Conservation (phyloP, 1,140 invertebrate genomes). For the Cecropterus lyciades region DNA sequence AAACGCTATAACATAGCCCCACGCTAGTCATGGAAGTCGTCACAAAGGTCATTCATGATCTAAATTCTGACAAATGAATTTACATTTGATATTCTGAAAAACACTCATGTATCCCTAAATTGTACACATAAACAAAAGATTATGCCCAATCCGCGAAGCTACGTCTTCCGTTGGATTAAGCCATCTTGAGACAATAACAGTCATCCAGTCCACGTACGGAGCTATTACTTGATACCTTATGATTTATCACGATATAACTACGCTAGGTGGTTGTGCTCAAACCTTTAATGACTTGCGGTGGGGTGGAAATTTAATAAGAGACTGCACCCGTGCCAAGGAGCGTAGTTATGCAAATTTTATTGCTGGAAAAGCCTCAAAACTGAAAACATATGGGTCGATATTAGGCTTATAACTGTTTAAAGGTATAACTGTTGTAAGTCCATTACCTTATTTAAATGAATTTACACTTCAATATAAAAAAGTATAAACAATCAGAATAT, state of each 20-base stretch:
- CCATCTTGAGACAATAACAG: constrained; percentile 73
- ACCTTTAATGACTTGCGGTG: constrained; percentile 80
- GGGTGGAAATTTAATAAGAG: constrained; percentile 82
- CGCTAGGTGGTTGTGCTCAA: constrained; percentile 70
- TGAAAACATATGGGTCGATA: constrained; percentile 50
- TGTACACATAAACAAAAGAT: constrained; percentile 64
- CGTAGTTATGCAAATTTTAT: constrained; percentile 84
- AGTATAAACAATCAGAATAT: no score
- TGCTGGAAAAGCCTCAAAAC: constrained; percentile 69
- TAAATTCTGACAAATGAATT: no score
- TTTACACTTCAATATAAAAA: no score
- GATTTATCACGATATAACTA: constrained; percentile 68
- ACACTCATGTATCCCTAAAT: no score
- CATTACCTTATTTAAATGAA: no score
- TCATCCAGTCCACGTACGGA: constrained; percentile 55
- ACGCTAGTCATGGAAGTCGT: no score
- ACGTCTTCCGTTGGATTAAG: constrained; percentile 54
- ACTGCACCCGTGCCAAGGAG: constrained; percentile 70
- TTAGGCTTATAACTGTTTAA: constrained; percentile 20
- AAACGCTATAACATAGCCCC: no score
- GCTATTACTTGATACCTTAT: constrained; percentile 68
- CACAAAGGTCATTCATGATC: no score
- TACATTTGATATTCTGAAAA: no score
- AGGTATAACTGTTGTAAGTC: no score
- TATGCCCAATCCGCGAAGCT: constrained; percentile 57